Base-by-base conservation (phyloP, 1,140 invertebrate species). In the Drosophila tristis region DNA sequence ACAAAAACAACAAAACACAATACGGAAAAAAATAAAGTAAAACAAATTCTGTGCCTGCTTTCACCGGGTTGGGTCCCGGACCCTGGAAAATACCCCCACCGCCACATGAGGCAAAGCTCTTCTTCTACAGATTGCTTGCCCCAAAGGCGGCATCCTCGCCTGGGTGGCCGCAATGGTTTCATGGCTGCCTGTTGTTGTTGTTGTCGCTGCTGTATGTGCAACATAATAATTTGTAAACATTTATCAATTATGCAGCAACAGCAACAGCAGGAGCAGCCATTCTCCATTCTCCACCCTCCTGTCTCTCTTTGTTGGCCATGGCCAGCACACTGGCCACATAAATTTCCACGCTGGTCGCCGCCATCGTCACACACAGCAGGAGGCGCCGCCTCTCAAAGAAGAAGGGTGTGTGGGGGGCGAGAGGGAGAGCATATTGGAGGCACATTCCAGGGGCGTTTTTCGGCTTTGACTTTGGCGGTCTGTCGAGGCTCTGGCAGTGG, bases 161-260 rank as follows among this genome's bases (percentile, higher is more conserved):
- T 86, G 81, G 81, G 81, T 86, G 81, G 81, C 51, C 82, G 51
- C 43, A 56, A 59, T 53, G 8, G 35, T 23, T 20, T 50, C 15
- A 23, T 50, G 20, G 51, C 23, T 67, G 60, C 25, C 51, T 61
- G 35, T 20, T 42, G 23, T 3, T 48, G 50, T 35, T 54, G 43
- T n/a, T 31, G 26, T 16, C 62, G 35, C 44, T 59, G 65, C 48
- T 74, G 74, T 81, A 66, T 78, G 71, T 82, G 82, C 82, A 87
- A 86, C 81, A 87, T 86, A 86, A 86, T 86, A 86, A 86, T 86
- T 86, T 86, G 82, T 86, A 86, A 86, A 86, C 82, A 86, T 86
- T 86, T 86, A 86, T 86, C 82, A 86, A 86, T 86, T 86, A 86
- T 86, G 82, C 78, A 87, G 82, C 75, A 87, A 77, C 80, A 80